phyloP scores from a whole-genome alignment of 2,888 invertebrate species.

The Philhelius pedissequus region DNA sequence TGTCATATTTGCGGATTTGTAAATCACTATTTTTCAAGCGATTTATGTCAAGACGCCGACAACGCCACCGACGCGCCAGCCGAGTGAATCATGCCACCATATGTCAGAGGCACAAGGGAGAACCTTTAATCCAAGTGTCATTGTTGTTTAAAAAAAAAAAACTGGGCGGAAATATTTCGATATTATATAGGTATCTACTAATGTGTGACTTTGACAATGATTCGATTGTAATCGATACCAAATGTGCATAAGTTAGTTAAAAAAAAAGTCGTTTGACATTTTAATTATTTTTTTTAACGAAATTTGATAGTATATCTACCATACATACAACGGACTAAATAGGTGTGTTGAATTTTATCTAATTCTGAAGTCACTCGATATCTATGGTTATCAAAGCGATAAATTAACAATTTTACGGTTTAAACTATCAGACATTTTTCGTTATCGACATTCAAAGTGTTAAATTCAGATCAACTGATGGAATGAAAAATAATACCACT shows the following conservation, averaged over 20 bases:
- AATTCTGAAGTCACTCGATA: not conserved
- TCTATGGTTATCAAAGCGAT: not conserved
- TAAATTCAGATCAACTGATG: no score
- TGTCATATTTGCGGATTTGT: conserved; percentile 53
- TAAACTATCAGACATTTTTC: not conserved
- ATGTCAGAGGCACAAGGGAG: conserved; percentile 27
- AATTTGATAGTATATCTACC: not conserved
- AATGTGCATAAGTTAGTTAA: not conserved
- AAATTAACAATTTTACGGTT: conserved; percentile 4
- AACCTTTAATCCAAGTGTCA: conserved; percentile 46
- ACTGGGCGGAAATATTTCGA: conserved; percentile 22
- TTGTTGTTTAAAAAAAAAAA: not conserved
- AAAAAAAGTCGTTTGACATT: not conserved
- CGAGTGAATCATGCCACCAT: conserved; percentile 50
- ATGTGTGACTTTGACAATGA: not conserved
- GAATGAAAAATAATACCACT: no score
- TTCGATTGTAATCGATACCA: conserved; percentile 32
- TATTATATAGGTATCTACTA: conserved; percentile 17
- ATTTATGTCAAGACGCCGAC: conserved; percentile 29
- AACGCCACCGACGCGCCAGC: not conserved
- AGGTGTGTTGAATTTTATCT: not conserved
- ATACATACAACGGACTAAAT: not conserved
- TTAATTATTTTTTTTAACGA: conserved; percentile 23
- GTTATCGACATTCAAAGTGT: not conserved
- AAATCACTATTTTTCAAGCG: conserved; percentile 46